Percentiles rank a stretch among this genome's conserved stretches.
Conservation (phyloP, 2,797 vertebrate genomes). For the Dryobates pubescens region DNA sequence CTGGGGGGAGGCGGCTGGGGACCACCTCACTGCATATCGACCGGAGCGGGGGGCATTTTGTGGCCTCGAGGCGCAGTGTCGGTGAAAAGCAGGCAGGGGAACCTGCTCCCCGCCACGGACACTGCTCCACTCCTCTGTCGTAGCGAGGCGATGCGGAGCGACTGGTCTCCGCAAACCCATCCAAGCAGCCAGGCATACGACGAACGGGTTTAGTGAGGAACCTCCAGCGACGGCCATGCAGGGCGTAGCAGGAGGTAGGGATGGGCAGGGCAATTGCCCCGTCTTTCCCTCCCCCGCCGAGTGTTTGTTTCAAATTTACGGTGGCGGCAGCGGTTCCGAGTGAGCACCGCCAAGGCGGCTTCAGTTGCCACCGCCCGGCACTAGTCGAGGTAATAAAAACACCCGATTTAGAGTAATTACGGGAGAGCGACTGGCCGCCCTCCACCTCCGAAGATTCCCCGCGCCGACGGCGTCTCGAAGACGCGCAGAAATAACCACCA, state of each 20-base stretch:
- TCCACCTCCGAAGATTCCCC: not conserved
- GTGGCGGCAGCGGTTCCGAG: not conserved
- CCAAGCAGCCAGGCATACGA: too few relatives aligned
- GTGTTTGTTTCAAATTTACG: not conserved
- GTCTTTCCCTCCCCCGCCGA: not conserved
- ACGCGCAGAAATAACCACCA: not conserved
- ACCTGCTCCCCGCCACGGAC: rapidly evolving
- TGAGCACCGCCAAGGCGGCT: not conserved
- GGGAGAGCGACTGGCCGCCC: not conserved
- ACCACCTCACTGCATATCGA: rapidly evolving
- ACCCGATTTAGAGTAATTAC: not conserved
- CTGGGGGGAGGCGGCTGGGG: rapidly evolving
- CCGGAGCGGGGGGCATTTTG: rapidly evolving
- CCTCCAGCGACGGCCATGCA: not conserved
- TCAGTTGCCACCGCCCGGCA: not conserved
- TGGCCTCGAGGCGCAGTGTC: not conserved
- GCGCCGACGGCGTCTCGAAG: not conserved
- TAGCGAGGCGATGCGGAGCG: rapidly evolving
- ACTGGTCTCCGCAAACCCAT: not conserved
- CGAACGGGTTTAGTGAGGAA: not conserved
- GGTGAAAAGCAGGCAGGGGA: not conserved
- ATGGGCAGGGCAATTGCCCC: not conserved
- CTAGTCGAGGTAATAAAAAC: not conserved
- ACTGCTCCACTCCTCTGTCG: not conserved
- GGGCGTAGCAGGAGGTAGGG: not conserved